A percentile compares a stretch with the other conserved stretches of the same genome.
phyloP scores from a whole-genome alignment of 2,113 vertebrate species.

The Emberiza fucata region DNA sequence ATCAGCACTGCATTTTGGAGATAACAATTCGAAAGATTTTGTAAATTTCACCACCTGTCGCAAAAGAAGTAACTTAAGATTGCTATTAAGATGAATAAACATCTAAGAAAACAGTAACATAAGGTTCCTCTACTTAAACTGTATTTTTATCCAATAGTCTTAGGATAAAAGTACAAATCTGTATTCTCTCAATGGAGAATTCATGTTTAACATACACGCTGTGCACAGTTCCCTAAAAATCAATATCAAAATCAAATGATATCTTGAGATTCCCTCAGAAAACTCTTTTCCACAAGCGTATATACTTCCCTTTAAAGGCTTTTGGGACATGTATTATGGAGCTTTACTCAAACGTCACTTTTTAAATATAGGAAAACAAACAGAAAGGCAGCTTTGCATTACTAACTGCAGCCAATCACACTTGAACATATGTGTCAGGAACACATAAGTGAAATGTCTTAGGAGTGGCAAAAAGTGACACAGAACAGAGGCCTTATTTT shows the following conservation, averaged over 20 bases:
- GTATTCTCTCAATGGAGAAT: not conserved
- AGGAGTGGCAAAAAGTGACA: not conserved
- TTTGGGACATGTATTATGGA: not conserved
- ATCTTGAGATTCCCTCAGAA: not conserved
- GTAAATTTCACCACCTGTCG: slow-evolving; percentile 98
- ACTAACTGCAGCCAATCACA: not conserved
- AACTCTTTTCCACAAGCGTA: not conserved
- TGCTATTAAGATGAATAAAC: not conserved
- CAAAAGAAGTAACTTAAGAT: slow-evolving; percentile 1
- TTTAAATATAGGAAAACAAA: not conserved
- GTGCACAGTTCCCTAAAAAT: not conserved
- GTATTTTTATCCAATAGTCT: not conserved
- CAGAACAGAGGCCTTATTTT: not conserved
- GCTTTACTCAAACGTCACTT: not conserved
- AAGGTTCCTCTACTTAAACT: not conserved
- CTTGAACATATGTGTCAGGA: not conserved
- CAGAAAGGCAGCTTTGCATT: not conserved
- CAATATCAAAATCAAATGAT: not conserved
- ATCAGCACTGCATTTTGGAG: slow-evolving; percentile 96
- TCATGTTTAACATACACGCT: not conserved
- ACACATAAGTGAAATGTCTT: not conserved
- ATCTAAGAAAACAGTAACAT: not conserved
- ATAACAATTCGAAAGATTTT: slow-evolving; percentile 97
- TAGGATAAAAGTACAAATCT: not conserved
- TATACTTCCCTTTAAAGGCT: not conserved